Percentiles rank a stretch among this genome's conserved stretches.
These are phyloP conservation scores for Campylomormyrus numenius DNA, from an alignment of 2,113 vertebrate genomes.

Conservation along the genomic window DNA sequence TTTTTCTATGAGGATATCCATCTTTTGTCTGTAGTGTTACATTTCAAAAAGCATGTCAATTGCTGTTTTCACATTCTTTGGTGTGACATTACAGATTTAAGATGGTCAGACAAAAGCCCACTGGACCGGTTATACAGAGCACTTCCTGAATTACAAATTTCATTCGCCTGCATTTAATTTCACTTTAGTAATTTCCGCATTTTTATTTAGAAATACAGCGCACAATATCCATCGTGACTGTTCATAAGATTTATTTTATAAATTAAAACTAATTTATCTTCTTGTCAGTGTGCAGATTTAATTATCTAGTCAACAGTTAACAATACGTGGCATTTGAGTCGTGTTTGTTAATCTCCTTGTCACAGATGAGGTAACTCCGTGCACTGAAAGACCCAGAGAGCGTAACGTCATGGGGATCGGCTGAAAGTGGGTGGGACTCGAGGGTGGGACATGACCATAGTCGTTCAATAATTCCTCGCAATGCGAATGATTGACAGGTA, in stretches of 20 bases:
- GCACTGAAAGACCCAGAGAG: neutral
- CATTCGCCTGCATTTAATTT: neutral
- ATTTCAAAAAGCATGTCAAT: neutral
- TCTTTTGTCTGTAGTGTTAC: neutral
- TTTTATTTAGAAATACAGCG: neutral
- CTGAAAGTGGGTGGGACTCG: neutral
- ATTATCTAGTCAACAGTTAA: neutral
- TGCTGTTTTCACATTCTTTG: conserved; percentile 7
- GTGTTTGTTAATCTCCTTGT: neutral
- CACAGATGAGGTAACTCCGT: neutral
- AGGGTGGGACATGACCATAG: neutral
- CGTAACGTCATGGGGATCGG: conserved; percentile 18
- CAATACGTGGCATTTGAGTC: conserved; percentile 10
- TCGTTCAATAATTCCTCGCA: neutral
- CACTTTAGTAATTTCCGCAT: neutral
- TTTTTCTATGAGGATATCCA: neutral
- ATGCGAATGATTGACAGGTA: neutral
- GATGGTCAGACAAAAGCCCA: neutral
- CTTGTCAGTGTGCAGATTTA: neutral
- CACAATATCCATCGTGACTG: neutral
- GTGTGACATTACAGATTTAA: neutral
- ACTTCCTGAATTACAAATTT: neutral
- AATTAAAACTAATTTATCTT: neutral
- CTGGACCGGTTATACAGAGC: conserved; percentile 5
- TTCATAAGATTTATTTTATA: neutral